Base-by-base conservation (phyloP, 2,888 invertebrate species). In the Encarsia formosa region DNA sequence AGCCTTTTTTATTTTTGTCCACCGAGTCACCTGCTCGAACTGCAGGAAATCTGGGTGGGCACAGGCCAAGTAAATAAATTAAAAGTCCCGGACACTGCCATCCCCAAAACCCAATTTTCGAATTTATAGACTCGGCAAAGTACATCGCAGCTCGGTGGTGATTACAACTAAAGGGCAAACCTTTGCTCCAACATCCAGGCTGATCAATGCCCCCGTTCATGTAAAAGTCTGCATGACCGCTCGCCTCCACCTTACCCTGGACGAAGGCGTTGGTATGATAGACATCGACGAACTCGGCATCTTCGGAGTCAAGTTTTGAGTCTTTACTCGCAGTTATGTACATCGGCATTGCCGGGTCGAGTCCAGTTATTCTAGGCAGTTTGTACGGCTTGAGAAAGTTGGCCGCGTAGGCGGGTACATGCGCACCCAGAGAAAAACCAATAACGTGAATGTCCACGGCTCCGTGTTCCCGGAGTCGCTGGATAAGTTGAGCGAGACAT, bases 171-270 rank as follows among this genome's bases (percentile, higher is more conserved):
- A 83, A 81, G 1, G 81, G 79, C 63, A 69, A 72, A 11, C 61
- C 54, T 19, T 61, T 54, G 24, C 65, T 74, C 76, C 78, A 75
- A 65, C 87, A 87, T 1, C 85, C 86, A 0, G 85, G 85, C 60
- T 87, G 86, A 32, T 78, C 74, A 20, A 82, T 76, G 0, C 87
- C 87, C 0, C 87, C 87, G 62, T 87, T 87, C 67, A 85, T 77
- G 62, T 85, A 87, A 65, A 86, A 87, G 63, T 87, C 87, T 0
- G 82, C 79, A 64, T 86, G 84, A 0, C 87, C 87, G 58, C 81
- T 80, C 26, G 79, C 74, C 59, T 84, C 81, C 16, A 83, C 68
- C 60, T 83, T 81, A 0, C 87, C 87, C 61, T 86, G 83, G 1
- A 84, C 71, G 58, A 86, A 78, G 0, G 85, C 84, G 63, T 86